Evolutionary conservation across 1,140 invertebrate species (phyloP).

Genomic region (Pogonomyrmex californicus): DNA sequence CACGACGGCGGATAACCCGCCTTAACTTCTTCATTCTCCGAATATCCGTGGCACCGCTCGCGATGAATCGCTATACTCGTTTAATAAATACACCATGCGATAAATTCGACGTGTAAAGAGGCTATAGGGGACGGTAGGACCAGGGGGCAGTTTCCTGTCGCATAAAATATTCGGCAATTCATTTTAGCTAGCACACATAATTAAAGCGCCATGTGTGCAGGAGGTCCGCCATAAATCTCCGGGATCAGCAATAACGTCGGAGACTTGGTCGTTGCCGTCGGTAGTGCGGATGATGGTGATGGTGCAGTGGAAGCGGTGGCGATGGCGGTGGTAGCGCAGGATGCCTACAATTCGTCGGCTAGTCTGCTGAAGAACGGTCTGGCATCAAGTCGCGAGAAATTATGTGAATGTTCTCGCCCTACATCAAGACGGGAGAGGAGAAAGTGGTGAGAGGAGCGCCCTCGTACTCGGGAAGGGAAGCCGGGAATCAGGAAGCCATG

Average conservation of each 20-base stretch:
- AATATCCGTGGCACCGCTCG: not conserved
- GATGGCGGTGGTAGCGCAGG: slow-evolving; percentile 67
- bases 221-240: slow-evolving; percentile 85
- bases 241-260: slow-evolving; percentile 86
- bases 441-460: slow-evolving; percentile 23
- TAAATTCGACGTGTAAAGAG: slow-evolving; percentile 65
- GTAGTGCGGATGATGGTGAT: slow-evolving; percentile 75
- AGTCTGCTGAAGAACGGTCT: slow-evolving; percentile 79
- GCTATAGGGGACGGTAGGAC: slow-evolving; percentile 22
- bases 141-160: slow-evolving; percentile 67
- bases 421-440: slow-evolving; percentile 62
- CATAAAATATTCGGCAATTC: slow-evolving; percentile 86
- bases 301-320: slow-evolving; percentile 65
- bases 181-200: slow-evolving; percentile 83
- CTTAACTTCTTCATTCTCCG: not conserved
- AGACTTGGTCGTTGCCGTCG: slow-evolving; percentile 78
- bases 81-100: slow-evolving; percentile 74
- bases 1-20: not conserved
- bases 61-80: slow-evolving; percentile 2
- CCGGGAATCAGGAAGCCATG: slow-evolving; percentile 52
- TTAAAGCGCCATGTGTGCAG: slow-evolving; percentile 86
- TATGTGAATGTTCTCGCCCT: slow-evolving; percentile 81
- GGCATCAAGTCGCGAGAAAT: slow-evolving; percentile 84
- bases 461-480: not conserved
- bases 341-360: slow-evolving; percentile 82